phyloP scores from a whole-genome alignment of 2,797 vertebrate species.

The Pseudochirops cupreus region DNA sequence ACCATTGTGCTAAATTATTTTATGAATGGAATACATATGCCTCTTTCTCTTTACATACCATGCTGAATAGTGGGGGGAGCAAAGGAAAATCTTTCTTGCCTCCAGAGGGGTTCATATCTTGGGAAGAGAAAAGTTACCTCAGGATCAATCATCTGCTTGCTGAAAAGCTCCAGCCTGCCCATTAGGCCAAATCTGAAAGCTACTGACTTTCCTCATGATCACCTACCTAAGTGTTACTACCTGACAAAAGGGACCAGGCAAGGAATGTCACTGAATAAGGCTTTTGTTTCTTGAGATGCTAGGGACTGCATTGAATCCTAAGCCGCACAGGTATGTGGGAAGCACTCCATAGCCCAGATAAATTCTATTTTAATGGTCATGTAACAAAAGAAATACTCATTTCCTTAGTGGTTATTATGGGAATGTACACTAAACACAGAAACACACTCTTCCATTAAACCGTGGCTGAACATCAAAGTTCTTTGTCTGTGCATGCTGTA shows the following conservation, averaged over 20 bases:
- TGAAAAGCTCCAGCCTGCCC: neutral
- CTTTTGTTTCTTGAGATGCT: constrained; percentile 54
- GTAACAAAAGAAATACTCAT: neutral
- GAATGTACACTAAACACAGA: constrained; percentile 12
- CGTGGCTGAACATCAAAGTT: constrained; percentile 23
- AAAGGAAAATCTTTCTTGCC: constrained; percentile 9
- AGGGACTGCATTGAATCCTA: constrained; percentile 18
- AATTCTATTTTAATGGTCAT: neutral
- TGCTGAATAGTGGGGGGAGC: constrained; percentile 8
- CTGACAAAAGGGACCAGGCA: constrained; percentile 36
- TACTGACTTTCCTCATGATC: constrained; percentile 9
- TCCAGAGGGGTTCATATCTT: neutral
- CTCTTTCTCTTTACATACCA: neutral
- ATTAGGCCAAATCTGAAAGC: constrained; percentile 39
- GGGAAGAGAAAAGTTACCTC: neutral
- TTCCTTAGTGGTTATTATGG: constrained; percentile 8
- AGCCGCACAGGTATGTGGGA: neutral
- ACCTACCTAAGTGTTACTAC: constrained; percentile 6
- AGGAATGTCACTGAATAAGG: neutral
- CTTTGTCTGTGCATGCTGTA: constrained; percentile 67
- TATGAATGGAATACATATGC: neutral
- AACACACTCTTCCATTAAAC: constrained; percentile 35
- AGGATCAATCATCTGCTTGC: constrained; percentile 2
- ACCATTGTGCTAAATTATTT: neutral
- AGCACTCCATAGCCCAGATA: neutral